A percentile compares a stretch with the other conserved stretches of the same genome.
phyloP scores from a whole-genome alignment of 2,888 invertebrate genomes.

The Morpho deidamia region DNA sequence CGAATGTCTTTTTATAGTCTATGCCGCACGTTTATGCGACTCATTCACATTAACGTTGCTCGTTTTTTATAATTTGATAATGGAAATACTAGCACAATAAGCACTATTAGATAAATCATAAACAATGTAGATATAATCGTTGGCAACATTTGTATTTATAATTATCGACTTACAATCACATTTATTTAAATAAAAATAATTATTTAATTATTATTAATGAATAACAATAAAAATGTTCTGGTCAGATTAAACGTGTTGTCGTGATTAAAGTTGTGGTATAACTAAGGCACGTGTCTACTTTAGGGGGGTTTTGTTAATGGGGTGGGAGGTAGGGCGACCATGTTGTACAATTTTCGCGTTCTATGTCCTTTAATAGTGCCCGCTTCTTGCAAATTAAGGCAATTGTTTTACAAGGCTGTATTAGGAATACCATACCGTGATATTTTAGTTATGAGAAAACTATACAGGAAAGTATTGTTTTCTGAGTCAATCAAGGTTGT shows the following conservation, averaged over 20 bases:
- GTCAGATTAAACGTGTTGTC: constrained; percentile 27
- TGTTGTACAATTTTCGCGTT: not conserved
- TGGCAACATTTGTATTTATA: constrained; percentile 37
- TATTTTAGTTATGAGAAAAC: too few relatives aligned
- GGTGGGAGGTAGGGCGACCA: constrained; percentile 15
- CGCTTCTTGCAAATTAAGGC: not conserved
- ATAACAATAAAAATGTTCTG: not conserved
- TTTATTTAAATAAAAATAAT: not conserved
- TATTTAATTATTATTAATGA: not conserved
- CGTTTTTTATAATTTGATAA: constrained; percentile 53
- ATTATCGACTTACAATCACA: not conserved
- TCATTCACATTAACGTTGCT: not conserved
- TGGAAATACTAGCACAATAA: constrained; percentile 60
- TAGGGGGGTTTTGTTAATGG: constrained; percentile 19
- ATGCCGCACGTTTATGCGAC: not conserved
- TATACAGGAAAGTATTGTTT: too few relatives aligned
- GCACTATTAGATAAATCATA: constrained; percentile 56
- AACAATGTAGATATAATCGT: constrained; percentile 53
- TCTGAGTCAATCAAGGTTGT: too few relatives aligned
- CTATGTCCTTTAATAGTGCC: not conserved
- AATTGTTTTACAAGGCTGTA: not conserved
- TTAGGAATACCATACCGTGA: not conserved
- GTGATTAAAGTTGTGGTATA: constrained; percentile 30
- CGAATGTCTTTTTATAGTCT: not conserved
- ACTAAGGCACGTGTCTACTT: constrained; percentile 37